Evolutionary conservation across 2,888 invertebrate species (phyloP).

Genomic region (Hydrotaea cyrtoneurina): DNA sequence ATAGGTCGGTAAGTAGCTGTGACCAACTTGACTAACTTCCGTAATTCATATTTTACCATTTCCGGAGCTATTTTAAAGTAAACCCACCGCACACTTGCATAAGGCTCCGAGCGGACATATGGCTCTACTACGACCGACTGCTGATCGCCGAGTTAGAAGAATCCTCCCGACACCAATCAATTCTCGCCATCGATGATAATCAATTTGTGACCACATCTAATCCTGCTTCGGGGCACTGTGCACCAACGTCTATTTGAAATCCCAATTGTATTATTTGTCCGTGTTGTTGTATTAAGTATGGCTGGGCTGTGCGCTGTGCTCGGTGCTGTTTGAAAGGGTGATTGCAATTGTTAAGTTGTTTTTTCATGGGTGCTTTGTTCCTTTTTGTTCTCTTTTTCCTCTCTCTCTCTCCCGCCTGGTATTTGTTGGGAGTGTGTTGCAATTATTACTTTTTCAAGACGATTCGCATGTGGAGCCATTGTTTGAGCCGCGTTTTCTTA

Average conservation of each 20-base stretch:
- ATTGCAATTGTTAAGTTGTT: constrained; percentile 29
- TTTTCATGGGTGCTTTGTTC: constrained; percentile 19
- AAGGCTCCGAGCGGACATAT: too few species aligned
- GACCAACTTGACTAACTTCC: too few species aligned
- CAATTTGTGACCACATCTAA: too few species aligned
- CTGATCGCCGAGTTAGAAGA: too few species aligned
- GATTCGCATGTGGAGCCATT: constrained; percentile 33
- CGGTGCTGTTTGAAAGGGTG: constrained; percentile 4
- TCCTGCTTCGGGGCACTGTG: too few species aligned
- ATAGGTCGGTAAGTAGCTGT: too few species aligned
- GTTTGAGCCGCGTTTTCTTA: background rate
- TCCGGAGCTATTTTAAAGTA: too few species aligned
- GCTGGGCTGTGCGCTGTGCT: background rate
- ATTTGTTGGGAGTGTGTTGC: constrained; percentile 11
- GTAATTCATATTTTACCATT: too few species aligned
- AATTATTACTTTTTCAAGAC: constrained; percentile 24
- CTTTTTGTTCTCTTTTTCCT: background rate
- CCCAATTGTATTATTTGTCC: constrained; percentile 27
- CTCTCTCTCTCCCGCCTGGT: background rate
- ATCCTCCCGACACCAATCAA: too few species aligned
- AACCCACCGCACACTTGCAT: too few species aligned
- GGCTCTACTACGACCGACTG: too few species aligned
- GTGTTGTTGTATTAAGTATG: background rate
- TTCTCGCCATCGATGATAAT: too few species aligned
- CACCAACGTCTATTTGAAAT: background rate